Percentiles rank a stretch among this genome's conserved stretches.
Evolutionary conservation across 2,113 vertebrate genomes (phyloP).

Genomic region (Cettia cetti): DNA sequence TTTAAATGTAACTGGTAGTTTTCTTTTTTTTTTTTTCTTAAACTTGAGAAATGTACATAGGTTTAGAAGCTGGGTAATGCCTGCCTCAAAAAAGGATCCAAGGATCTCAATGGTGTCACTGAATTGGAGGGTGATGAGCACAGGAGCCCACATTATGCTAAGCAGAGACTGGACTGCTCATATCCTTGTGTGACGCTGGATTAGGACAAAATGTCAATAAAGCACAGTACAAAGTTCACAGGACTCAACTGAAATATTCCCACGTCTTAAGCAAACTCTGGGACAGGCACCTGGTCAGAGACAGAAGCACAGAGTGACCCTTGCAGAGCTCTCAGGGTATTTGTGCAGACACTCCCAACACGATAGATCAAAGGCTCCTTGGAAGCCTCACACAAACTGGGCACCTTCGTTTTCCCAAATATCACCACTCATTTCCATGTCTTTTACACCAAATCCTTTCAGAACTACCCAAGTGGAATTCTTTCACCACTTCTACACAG

Average conservation of each 20-base stretch:
- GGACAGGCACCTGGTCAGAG: neutral
- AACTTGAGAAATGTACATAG: neutral
- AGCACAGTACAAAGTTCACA: neutral
- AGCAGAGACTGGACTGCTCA: neutral
- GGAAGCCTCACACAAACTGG: neutral
- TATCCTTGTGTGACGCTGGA: neutral
- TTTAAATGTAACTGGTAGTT: neutral
- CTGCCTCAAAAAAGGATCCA: neutral
- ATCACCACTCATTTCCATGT: neutral
- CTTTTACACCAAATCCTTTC: neutral
- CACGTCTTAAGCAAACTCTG: neutral
- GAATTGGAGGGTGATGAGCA: neutral
- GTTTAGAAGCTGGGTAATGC: neutral
- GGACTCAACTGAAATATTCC: neutral
- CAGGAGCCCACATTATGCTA: accelerated
- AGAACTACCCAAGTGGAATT: neutral
- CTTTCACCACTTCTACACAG: neutral
- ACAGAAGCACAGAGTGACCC: neutral
- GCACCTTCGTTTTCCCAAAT: neutral
- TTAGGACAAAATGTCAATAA: neutral
- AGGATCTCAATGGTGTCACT: neutral
- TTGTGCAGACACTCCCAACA: neutral
- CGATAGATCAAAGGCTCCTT: neutral
- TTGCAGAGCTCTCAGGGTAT: neutral
- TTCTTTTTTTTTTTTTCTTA: neutral